Conservation (phyloP, 2,113 vertebrate genomes). For the Hiodon alosoides region DNA sequence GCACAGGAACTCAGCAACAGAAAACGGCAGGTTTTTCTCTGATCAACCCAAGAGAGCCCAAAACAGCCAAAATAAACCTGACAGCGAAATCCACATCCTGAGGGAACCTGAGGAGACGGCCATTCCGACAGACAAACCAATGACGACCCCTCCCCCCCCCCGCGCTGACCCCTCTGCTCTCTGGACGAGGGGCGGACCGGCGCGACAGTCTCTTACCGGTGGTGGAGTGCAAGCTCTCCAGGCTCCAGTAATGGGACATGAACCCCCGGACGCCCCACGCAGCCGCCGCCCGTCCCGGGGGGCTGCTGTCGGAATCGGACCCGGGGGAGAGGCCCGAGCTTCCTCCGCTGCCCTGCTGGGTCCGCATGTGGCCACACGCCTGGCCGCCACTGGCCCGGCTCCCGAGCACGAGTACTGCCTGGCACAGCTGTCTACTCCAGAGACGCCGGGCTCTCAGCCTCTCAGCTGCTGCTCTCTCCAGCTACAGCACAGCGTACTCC, state of each 20-base stretch:
- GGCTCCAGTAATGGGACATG: slow-evolving; percentile 78
- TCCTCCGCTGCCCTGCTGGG: slow-evolving; percentile 62
- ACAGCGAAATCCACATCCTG: neutral
- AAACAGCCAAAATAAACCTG: neutral
- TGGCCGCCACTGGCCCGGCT: slow-evolving; percentile 43
- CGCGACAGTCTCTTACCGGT: slow-evolving; percentile 63
- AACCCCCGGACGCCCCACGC: slow-evolving; percentile 63
- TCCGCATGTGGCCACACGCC: slow-evolving; percentile 52
- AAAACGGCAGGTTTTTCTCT: too few relatives aligned
- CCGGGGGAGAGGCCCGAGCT: slow-evolving; percentile 67
- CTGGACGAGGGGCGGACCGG: neutral
- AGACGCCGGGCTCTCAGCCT: slow-evolving; percentile 30
- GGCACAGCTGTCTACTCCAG: slow-evolving; percentile 39
- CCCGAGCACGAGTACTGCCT: slow-evolving; percentile 32
- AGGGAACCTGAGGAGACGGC: neutral
- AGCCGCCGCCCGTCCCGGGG: slow-evolving; percentile 64
- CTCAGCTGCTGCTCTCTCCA: slow-evolving; percentile 14
- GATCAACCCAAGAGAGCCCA: too few relatives aligned
- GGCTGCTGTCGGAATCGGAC: slow-evolving; percentile 74
- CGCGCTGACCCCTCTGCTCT: too few relatives aligned
- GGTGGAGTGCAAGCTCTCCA: slow-evolving; percentile 79
- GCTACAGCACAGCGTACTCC: slow-evolving; percentile 6
- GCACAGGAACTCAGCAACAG: too few relatives aligned
- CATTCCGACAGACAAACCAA: neutral
- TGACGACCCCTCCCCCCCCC: neutral